Evolutionary conservation across 1,140 invertebrate genomes (phyloP).

Genomic region (Meloidogyne floridensis): DNA sequence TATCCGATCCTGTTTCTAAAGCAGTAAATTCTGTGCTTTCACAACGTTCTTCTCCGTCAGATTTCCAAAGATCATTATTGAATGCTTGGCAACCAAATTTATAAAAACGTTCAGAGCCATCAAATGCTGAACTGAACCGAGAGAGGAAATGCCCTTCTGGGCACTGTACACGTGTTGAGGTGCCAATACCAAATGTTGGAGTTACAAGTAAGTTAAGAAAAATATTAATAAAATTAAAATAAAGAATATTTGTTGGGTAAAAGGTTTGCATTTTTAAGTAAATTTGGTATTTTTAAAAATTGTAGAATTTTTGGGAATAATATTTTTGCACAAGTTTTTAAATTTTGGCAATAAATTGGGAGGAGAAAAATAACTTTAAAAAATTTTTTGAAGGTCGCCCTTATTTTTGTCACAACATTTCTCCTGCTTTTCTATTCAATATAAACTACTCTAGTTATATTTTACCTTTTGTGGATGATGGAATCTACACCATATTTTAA

Average conservation of each 20-base stretch:
- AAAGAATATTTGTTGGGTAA: not conserved
- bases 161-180: slow-evolving; percentile 55
- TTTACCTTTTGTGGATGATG: not conserved
- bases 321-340: not conserved
- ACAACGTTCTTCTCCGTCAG: slow-evolving; percentile 47
- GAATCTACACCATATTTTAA: not conserved
- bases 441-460: not conserved
- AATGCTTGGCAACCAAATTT: slow-evolving; percentile 56
- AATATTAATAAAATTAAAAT: not conserved
- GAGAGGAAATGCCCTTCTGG: slow-evolving; percentile 56
- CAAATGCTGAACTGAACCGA: slow-evolving; percentile 55
- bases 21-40: slow-evolving; percentile 53
- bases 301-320: not conserved
- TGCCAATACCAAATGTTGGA: not conserved
- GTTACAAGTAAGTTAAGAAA: not conserved
- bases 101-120: slow-evolving; percentile 55
- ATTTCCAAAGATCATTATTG: slow-evolving; percentile 35
- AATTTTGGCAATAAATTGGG: not conserved
- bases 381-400: not conserved
- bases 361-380: not conserved
- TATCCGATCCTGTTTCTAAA: slow-evolving; percentile 56
- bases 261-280: not conserved
- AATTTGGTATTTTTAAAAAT: too few species aligned
- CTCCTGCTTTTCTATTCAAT: not conserved
- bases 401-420: not conserved